Percentiles rank a stretch among this genome's conserved stretches.
Conservation (phyloP, 35 echinoderm and acorn worm species). For the Holothuria glaberrima region DNA sequence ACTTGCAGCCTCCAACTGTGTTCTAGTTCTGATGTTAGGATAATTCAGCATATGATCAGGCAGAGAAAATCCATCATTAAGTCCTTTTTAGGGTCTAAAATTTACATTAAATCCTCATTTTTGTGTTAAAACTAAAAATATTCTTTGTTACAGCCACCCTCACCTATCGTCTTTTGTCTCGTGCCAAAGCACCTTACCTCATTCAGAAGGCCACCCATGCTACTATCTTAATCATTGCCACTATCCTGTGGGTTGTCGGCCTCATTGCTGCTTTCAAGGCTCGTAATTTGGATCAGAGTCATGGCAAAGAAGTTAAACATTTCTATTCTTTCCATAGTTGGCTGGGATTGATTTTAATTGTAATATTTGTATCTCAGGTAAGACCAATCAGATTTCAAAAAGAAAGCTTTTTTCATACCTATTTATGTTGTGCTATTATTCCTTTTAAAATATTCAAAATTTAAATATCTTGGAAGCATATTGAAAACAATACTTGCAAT, state of each 20-base stretch:
- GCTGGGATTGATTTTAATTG: slow-evolving; percentile 35
- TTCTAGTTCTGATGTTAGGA: too few relatives aligned
- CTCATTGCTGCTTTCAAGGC: slow-evolving; percentile 50
- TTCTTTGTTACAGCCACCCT: slow-evolving; percentile 25
- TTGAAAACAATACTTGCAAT: too few relatives aligned
- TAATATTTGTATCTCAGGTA: slow-evolving; percentile 50
- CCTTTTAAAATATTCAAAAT: too few relatives aligned
- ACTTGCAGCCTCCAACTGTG: too few relatives aligned
- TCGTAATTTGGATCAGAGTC: neutral
- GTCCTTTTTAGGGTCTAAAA: too few relatives aligned
- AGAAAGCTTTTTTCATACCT: too few relatives aligned
- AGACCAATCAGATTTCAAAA: neutral
- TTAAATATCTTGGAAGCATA: too few relatives aligned
- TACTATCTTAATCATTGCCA: slow-evolving; percentile 26
- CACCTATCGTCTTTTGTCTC: slow-evolving; percentile 26
- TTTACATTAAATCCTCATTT: too few relatives aligned
- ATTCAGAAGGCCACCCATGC: slow-evolving; percentile 45
- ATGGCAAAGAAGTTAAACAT: slow-evolving; percentile 19
- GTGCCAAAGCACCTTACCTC: slow-evolving; percentile 14
- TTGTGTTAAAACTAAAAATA: too few relatives aligned
- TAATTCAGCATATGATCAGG: too few relatives aligned
- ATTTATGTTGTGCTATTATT: too few relatives aligned
- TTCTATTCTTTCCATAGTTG: slow-evolving; percentile 62
- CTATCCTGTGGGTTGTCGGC: slow-evolving; percentile 28
- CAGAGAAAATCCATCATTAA: too few relatives aligned